Conservation (phyloP, 2,113 vertebrate species). For the Sander vitreus region DNA sequence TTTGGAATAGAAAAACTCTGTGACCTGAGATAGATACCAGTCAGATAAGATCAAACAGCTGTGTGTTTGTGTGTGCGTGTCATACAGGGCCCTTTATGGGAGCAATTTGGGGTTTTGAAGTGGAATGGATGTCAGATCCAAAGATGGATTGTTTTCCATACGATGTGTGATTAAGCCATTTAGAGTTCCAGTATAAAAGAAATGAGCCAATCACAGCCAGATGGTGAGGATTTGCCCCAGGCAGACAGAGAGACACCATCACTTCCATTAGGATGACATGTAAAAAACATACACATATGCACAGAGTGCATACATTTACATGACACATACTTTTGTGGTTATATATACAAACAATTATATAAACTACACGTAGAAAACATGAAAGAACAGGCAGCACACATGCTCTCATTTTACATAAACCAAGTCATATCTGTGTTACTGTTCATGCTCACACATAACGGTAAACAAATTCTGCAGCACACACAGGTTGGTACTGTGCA, state of each 20-base stretch:
- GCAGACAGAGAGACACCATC: conserved; percentile 64
- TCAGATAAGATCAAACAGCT: conserved; percentile 69
- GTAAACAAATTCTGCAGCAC: conserved; percentile 52
- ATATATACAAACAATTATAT: conserved; percentile 32
- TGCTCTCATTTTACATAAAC: conserved; percentile 50
- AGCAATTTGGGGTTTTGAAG: conserved; percentile 84
- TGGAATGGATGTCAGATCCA: conserved; percentile 80
- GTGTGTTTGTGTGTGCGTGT: conserved; percentile 52
- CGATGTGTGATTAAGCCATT: conserved; percentile 81
- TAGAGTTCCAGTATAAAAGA: conserved; percentile 77
- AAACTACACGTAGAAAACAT: conserved; percentile 10
- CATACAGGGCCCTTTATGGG: conserved; percentile 75
- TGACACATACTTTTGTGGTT: conserved; percentile 37
- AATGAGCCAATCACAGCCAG: conserved; percentile 80
- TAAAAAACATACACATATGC: conserved; percentile 37
- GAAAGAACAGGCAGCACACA: conserved; percentile 33
- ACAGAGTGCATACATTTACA: conserved; percentile 36
- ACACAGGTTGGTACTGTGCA: conserved; percentile 20
- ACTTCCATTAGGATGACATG: conserved; percentile 48
- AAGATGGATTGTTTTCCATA: conserved; percentile 84
- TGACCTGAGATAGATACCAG: conserved; percentile 62
- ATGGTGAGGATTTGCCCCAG: conserved; percentile 74
- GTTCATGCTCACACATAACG: conserved; percentile 43
- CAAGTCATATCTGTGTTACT: conserved; percentile 28
- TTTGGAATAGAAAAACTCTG: conserved; percentile 32